Base-by-base conservation (phyloP, 2,113 vertebrate species). In the Zonotrichia leucophrys region DNA sequence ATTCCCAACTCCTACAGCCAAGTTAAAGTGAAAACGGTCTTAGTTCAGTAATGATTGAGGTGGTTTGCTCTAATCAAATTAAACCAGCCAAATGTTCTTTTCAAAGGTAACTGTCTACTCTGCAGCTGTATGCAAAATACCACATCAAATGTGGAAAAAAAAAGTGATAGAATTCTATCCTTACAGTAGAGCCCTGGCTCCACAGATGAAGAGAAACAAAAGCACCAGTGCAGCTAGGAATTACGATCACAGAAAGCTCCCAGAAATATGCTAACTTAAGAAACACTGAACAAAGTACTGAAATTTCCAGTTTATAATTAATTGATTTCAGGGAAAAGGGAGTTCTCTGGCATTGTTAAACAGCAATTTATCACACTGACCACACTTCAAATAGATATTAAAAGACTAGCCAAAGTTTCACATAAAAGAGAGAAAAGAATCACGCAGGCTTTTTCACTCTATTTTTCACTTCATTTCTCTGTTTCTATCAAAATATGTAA, bases 51-150 rank as follows among this genome's bases (percentile, higher is more conserved):
- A 98, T 97, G 98, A 98, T 97, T 98, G 98, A 99, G 98, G 98
- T 98, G 98, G 98, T 98, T 98, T 98, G 98, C 97, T 97, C 97
- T 98, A 97, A 98, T 98, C 96, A 98, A 97, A 98, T 98, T 98
- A 98, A 97, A 98, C 89, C 96, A 91, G 98, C 98, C 98, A 98
- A 98, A 98, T 98, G 97, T 98, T 98, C 98, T 97, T 98, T 98
- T 98, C 97, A 98, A 98, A 98, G 97, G 97, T 98, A 98, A 98
- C 98, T 98, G 98, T 98, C 98, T 98, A 98, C 97, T 96, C 97
- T 98, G 98, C 98, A 98, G 98, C 97, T 98, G 98, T 99, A 98
- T 98, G 98, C 98, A 98, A 98, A 98, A 97, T 90, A 98, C 97
- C 97, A 98, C 97, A 98, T 98, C 98, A 98, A 98, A 98, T 97